Conservation (phyloP, 2,888 invertebrate genomes). For the Dichetophora obliterata region DNA sequence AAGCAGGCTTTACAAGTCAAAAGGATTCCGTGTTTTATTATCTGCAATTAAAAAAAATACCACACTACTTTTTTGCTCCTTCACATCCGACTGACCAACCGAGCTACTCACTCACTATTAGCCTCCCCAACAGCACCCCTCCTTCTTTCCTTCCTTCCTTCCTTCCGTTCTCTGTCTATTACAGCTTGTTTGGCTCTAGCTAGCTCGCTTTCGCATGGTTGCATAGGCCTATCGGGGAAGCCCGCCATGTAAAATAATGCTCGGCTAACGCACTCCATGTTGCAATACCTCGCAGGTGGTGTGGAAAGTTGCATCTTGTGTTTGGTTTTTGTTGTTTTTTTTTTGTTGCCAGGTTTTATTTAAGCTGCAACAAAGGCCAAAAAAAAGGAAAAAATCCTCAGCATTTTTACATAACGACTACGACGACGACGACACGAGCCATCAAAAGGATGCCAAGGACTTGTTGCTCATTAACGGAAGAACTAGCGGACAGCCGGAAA, state of each 20-base stretch:
- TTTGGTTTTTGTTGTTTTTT: neutral
- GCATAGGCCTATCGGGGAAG: constrained; percentile 22
- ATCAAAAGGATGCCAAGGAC: constrained; percentile 35
- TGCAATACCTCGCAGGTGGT: constrained; percentile 28
- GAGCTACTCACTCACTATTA: too few relatives aligned
- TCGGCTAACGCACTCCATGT: constrained; percentile 15
- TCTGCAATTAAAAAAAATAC: neutral
- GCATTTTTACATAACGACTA: neutral
- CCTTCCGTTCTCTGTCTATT: neutral
- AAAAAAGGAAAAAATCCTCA: neutral
- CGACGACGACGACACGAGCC: neutral
- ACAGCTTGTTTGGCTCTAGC: too few relatives aligned
- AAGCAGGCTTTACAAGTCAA: neutral
- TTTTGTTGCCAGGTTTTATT: neutral
- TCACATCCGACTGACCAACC: too few relatives aligned
- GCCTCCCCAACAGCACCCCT: neutral
- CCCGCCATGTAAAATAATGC: constrained; percentile 21
- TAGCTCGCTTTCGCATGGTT: neutral
- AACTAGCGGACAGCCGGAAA: constrained; percentile 21
- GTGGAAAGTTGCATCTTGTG: constrained; percentile 28
- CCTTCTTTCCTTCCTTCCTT: neutral
- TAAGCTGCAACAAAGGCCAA: constrained; percentile 6
- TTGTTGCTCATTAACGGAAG: constrained; percentile 39
- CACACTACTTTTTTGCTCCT: neutral
- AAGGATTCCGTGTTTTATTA: neutral